Conservation (phyloP, 2,797 vertebrate species). For the Gallirallus australis region DNA sequence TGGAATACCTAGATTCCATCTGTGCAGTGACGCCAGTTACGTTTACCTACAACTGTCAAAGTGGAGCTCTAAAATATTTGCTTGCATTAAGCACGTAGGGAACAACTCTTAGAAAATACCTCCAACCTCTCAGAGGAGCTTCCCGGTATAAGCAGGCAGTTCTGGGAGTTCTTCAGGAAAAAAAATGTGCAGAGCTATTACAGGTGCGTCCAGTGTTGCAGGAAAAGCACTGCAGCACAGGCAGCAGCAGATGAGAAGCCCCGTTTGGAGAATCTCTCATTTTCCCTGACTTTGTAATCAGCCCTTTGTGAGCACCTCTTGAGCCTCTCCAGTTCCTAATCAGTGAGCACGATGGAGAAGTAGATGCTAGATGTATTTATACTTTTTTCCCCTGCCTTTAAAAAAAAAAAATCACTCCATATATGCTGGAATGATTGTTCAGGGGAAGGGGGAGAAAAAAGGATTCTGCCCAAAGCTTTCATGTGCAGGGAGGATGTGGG, state of each 20-base stretch:
- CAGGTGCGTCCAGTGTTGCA: background rate
- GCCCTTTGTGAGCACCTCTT: background rate
- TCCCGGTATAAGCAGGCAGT: background rate
- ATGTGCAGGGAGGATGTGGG: background rate
- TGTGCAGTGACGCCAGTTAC: background rate
- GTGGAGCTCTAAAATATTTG: background rate
- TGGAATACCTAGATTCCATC: background rate
- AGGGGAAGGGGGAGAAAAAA: background rate
- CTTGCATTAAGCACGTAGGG: background rate
- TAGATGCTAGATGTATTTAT: background rate
- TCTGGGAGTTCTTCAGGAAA: background rate
- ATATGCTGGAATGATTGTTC: background rate
- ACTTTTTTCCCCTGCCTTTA: background rate
- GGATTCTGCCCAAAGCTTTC: background rate
- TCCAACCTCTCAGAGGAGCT: background rate
- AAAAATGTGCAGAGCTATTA: background rate
- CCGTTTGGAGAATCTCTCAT: background rate
- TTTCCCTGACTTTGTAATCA: slow-evolving; percentile 20
- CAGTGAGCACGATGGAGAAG: background rate
- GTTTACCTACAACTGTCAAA: background rate
- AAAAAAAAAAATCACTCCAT: background rate
- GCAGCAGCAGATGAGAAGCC: background rate
- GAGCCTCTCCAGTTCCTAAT: slow-evolving; percentile 2
- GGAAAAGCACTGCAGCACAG: background rate
- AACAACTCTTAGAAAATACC: background rate